Conservation (phyloP, 2,888 invertebrate species). For the Chironomus riparius region DNA sequence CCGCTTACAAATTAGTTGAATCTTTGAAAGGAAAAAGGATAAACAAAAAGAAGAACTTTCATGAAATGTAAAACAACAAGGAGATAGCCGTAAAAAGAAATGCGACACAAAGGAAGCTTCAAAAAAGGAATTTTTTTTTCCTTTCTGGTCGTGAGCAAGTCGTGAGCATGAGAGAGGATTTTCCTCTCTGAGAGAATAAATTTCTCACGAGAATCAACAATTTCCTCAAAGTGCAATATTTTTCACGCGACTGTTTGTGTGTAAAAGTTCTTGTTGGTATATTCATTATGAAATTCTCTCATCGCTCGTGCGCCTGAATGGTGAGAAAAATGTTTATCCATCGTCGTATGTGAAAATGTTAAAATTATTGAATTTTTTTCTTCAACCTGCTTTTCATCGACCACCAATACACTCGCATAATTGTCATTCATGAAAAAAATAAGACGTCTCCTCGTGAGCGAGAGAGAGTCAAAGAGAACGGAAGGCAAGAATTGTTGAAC, state of each 20-base stretch:
- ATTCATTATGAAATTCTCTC: not conserved
- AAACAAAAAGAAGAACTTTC: not conserved
- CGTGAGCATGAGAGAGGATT: not conserved
- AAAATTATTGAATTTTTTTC: conserved; percentile 9
- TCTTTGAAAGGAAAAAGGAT: not conserved
- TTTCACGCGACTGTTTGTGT: not conserved
- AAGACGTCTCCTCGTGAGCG: not conserved
- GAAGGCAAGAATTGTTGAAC: not conserved
- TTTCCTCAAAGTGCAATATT: not conserved
- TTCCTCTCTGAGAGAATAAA: not conserved
- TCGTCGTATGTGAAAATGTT: not conserved
- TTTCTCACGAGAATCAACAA: not conserved
- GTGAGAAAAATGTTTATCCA: not conserved
- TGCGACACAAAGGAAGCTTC: not conserved
- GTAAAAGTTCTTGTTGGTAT: not conserved
- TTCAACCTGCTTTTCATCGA: not conserved
- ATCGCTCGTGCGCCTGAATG: not conserved
- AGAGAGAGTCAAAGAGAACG: not conserved
- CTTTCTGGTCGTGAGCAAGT: not conserved
- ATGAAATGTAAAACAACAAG: not conserved
- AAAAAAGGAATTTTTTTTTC: not conserved
- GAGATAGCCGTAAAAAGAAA: conserved; percentile 5
- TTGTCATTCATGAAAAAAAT: not conserved
- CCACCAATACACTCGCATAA: not conserved
- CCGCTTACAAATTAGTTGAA: conserved; percentile 14